A percentile compares a stretch with the other conserved stretches of the same genome.
Evolutionary conservation across 2,888 invertebrate genomes (phyloP).

Genomic region (Acanthosepion esculentum): DNA sequence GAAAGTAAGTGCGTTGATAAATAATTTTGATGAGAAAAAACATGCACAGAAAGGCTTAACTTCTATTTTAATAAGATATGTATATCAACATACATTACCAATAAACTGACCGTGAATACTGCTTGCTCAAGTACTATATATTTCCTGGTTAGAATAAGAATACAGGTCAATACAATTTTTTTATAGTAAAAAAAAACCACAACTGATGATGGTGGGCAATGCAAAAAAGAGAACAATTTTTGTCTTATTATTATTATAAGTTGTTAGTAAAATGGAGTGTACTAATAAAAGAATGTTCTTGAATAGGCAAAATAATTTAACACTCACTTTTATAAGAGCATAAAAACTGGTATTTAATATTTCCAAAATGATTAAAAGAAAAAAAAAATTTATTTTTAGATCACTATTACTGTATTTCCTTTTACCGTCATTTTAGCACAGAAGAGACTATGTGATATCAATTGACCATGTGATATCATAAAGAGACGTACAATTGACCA

Average conservation of each 20-base stretch:
- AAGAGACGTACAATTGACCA: too few relatives aligned
- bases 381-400: too few relatives aligned
- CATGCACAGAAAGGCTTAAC: constrained; percentile 1
- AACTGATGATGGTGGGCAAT: background rate
- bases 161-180: background rate
- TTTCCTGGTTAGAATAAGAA: constrained; percentile 14
- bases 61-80: background rate
- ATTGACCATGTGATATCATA: too few relatives aligned
- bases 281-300: background rate
- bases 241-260: background rate
- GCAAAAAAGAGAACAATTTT: background rate
- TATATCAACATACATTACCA: constrained; percentile 22
- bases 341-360: too few relatives aligned
- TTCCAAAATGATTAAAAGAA: too few relatives aligned
- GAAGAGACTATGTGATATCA: too few relatives aligned
- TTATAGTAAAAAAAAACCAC: background rate
- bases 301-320: background rate
- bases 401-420: too few relatives aligned
- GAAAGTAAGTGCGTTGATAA: background rate
- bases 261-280: background rate
- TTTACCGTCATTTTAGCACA: too few relatives aligned
- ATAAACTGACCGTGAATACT: constrained; percentile 9
- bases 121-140: background rate
- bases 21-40: background rate
- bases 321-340: too few relatives aligned